A percentile compares a stretch with the other conserved stretches of the same genome.
phyloP scores from a whole-genome alignment of 2,888 invertebrate species.

The Ennomos fuscantarius region DNA sequence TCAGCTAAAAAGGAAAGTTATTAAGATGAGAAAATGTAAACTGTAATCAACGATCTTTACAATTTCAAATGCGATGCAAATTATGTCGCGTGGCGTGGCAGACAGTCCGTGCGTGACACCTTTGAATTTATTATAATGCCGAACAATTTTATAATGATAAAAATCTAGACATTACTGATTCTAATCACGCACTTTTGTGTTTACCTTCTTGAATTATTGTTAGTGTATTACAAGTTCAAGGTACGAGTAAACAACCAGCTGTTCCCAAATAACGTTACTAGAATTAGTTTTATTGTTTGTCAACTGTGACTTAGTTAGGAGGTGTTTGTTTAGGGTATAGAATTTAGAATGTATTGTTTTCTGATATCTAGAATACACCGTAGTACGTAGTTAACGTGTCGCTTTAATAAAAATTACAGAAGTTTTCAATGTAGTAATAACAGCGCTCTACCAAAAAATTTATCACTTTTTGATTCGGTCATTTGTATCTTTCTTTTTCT shows the following conservation, averaged over 20 bases:
- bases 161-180: slow-evolving; percentile 17
- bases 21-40: background rate
- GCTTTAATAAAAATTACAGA: too few species aligned
- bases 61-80: slow-evolving; percentile 16
- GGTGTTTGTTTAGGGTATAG: too few species aligned
- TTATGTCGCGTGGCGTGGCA: slow-evolving; percentile 20
- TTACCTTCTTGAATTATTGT: slow-evolving; percentile 12
- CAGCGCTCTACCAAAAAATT: too few species aligned
- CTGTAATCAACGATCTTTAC: slow-evolving; percentile 8
- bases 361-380: too few species aligned
- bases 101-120: slow-evolving; percentile 23
- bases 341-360: too few species aligned
- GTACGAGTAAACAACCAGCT: slow-evolving; percentile 8
- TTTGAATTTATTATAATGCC: slow-evolving; percentile 15
- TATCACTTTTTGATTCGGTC: too few species aligned
- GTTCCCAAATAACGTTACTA: background rate
- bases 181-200: slow-evolving; percentile 22
- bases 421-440: too few species aligned
- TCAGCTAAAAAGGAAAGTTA: slow-evolving; percentile 12
- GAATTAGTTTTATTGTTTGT: too few species aligned
- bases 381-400: too few species aligned
- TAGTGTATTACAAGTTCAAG: slow-evolving; percentile 23
- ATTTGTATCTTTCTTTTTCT: too few species aligned
- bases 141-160: slow-evolving; percentile 24
- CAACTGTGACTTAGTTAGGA: too few species aligned